Evolutionary conservation across 2,888 invertebrate species (phyloP), one percentile per base, ranked within the genome.

Genomic region (Drosophila rubida): DNA sequence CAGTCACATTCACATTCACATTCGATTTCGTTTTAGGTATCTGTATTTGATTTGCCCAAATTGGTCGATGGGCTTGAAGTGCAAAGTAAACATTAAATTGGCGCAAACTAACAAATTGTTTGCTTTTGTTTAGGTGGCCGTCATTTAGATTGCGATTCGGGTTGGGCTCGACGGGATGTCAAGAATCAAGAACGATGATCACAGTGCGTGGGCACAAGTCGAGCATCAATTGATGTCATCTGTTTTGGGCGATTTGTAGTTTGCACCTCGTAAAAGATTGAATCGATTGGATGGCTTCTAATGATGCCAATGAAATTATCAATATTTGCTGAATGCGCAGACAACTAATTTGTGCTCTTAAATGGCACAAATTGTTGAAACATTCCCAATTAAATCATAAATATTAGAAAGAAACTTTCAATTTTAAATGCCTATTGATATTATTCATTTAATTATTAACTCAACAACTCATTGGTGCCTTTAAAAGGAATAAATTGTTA

Each of bases 1-100:
- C 19, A 19, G 1, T 19, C 19, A 19, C 19, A 19, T 19, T 19
- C 19, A 19, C 19, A 19, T 19, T 19, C 19, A 19, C 8, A 27
- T 27, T 27, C 35, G 35, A 11, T 7, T 13, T 32, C 32, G n/a
- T 32, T 32, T 32, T 32, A n/a, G 48, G 70, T 75, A 64, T 75
- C 66, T 67, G 61, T 69, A 59, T 80, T 82, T 70, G 83, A 62
- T 77, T 75, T 78, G 53, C 50, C 77, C 82, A 61, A 86, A 80
- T 59, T 73, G 66, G 60, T 61, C 44, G 66, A 64, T 63, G 61
- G 66, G 66, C 51, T 64, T 51, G 70, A 84, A 87, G 84, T 84
- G 84, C 84, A 84, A 87, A 81, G 74, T 82, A 73, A 85, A 85
- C 87, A 85, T 80, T 78, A 82, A 87, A 85, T 87, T 87, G 80